Conservation (phyloP, 1,140 invertebrate genomes). For the Caenorhabditis brenneri region DNA sequence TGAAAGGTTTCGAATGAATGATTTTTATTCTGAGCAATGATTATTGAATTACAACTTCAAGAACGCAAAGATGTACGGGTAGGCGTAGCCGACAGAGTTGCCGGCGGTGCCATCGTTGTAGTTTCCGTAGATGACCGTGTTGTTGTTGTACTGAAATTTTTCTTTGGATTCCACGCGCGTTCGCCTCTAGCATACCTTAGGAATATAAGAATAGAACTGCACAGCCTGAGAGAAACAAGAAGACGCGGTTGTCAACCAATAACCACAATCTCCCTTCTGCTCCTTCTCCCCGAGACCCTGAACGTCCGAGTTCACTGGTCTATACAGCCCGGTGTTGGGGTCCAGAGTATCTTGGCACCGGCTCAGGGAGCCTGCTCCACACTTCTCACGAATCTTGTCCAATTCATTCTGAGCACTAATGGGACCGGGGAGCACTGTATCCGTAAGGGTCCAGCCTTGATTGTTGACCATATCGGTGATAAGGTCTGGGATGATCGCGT, state of each 20-base stretch:
- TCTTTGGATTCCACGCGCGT: not conserved
- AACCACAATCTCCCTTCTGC: not conserved
- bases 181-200: not conserved
- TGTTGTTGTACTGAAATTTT: not conserved
- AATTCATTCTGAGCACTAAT: not conserved
- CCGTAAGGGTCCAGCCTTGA: not conserved
- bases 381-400: not conserved
- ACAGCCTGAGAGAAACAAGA: not conserved
- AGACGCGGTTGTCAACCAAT: not conserved
- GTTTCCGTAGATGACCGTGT: not conserved
- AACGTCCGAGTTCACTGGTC: not conserved
- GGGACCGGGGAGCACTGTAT: not conserved
- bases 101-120: not conserved
- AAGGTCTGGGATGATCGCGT: not conserved
- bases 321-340: not conserved
- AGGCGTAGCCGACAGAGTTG: not conserved
- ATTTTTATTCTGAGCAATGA: no score
- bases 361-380: not conserved
- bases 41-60: slow-evolving; percentile 4
- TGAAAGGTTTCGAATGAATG: not conserved
- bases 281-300: not conserved
- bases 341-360: not conserved
- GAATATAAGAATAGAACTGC: not conserved
- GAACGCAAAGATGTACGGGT: not conserved
- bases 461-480: not conserved